Percentiles rank a stretch among this genome's conserved stretches.
These are phyloP conservation scores for Thereva unica DNA, from an alignment of 2,888 invertebrate genomes.

Conservation along the genomic window DNA sequence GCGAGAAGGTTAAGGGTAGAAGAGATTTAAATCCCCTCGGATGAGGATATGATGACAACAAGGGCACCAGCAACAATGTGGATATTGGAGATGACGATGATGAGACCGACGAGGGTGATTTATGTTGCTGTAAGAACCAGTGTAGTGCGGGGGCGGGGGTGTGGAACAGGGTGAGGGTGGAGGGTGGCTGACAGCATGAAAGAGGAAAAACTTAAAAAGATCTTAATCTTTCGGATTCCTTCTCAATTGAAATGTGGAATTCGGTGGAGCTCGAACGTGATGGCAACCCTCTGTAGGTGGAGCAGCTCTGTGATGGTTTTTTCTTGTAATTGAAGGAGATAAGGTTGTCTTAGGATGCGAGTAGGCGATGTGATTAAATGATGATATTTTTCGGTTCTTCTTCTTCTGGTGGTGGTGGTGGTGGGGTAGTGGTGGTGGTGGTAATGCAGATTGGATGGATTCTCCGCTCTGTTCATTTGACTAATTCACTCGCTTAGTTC, in stretches of 20 bases:
- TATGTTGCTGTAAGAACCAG: slow-evolving; percentile 14
- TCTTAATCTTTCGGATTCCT: slow-evolving; percentile 30
- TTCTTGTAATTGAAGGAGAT: no score
- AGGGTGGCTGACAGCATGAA: not conserved
- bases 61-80: slow-evolving; percentile 27
- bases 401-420: no score
- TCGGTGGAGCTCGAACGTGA: slow-evolving; percentile 6
- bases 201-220: slow-evolving; percentile 2
- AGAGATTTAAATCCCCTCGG: slow-evolving; percentile 20
- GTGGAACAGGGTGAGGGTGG: not conserved
- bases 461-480: no score
- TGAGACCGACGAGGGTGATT: slow-evolving; percentile 33
- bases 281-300: not conserved
- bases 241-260: slow-evolving; percentile 31
- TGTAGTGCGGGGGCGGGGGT: not conserved
- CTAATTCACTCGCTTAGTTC: no score
- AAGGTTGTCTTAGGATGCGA: no score
- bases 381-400: no score
- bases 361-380: no score
- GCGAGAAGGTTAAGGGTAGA: not conserved
- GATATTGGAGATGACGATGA: slow-evolving; percentile 29
- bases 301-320: no score
- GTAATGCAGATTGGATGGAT: no score
- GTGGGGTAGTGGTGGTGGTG: no score
- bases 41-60: slow-evolving; percentile 33